These are phyloP conservation scores for Rhogogaster chlorosoma DNA, from an alignment of 2,888 invertebrate genomes.

Conservation along the genomic window DNA sequence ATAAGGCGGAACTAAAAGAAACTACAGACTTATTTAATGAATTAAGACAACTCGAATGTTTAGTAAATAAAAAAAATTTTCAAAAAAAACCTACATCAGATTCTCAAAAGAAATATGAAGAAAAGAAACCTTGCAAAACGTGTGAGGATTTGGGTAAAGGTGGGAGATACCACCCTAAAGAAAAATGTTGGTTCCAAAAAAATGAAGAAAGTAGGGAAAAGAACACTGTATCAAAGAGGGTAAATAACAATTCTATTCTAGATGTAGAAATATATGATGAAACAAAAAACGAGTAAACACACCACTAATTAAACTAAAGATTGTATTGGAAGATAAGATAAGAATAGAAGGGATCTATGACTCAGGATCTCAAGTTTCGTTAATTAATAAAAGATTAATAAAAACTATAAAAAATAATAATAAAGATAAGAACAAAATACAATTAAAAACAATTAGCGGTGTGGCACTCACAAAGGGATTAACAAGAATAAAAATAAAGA, in stretches of 20 bases:
- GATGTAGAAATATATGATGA: conserved; percentile 18
- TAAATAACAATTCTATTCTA: conserved; percentile 45
- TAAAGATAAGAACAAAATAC: conserved; percentile 43
- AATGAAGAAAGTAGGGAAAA: conserved; percentile 45
- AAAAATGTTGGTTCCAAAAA: conserved; percentile 42
- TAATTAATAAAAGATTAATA: conserved; percentile 58
- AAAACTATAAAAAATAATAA: conserved; percentile 44
- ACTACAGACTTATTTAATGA: conserved; percentile 38
- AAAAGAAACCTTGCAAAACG: conserved; percentile 44
- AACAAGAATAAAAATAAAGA: conserved; percentile 55
- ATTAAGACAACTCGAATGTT: conserved; percentile 52
- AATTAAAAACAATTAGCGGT: conserved; percentile 58
- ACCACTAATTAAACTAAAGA: conserved; percentile 57
- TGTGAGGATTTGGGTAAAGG: conserved; percentile 47
- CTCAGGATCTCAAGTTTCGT: conserved; percentile 57
- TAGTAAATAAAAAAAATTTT: conserved; percentile 50
- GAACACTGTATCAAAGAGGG: neutral
- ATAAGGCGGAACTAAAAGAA: neutral
- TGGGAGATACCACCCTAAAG: conserved; percentile 41
- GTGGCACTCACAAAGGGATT: conserved; percentile 54
- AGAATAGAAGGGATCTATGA: conserved; percentile 56
- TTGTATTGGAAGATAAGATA: conserved; percentile 52
- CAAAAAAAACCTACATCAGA: conserved; percentile 54
- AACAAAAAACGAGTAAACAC: conserved; percentile 55
- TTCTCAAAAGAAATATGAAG: conserved; percentile 54